A percentile compares a stretch with the other conserved stretches of the same genome.
Conservation (phyloP, 2,888 invertebrate genomes). For the Agonopterix alstromeriana region DNA sequence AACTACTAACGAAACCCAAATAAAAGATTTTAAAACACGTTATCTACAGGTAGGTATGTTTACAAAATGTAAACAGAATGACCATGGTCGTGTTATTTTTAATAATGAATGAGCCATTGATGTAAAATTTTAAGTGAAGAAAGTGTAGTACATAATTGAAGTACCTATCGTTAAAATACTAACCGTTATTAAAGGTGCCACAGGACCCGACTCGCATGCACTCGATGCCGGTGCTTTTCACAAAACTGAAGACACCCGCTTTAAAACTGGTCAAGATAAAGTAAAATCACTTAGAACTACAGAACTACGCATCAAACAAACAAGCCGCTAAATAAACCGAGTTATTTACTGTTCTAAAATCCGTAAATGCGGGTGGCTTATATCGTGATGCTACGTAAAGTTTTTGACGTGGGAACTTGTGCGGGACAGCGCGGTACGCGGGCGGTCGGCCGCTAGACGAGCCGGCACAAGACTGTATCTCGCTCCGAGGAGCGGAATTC, state of each 20-base stretch:
- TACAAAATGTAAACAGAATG: no score
- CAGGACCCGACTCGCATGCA: slow-evolving; percentile 59
- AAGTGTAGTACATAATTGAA: no score
- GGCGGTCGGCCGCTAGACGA: slow-evolving; percentile 43
- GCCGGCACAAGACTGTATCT: slow-evolving; percentile 62
- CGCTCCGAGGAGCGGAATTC: slow-evolving; percentile 21
- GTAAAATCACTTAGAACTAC: slow-evolving; percentile 22
- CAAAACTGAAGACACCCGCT: slow-evolving; percentile 53
- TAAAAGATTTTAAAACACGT: no score
- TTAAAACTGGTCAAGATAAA: slow-evolving; percentile 28
- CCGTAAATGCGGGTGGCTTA: slow-evolving; percentile 16
- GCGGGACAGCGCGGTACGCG: slow-evolving; percentile 16
- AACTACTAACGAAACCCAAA: no score
- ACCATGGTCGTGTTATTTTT: no score
- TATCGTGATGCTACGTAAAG: slow-evolving; percentile 54
- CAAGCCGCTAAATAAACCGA: slow-evolving; percentile 20
- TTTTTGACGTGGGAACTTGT: slow-evolving; percentile 49
- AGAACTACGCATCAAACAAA: slow-evolving; percentile 12
- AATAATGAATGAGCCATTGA: no score
- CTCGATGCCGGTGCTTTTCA: slow-evolving; percentile 56
- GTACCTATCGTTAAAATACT: slow-evolving; percentile 28
- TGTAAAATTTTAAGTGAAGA: no score
- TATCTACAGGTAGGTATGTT: no score
- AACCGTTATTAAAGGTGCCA: slow-evolving; percentile 66
- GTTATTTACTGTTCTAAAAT: slow-evolving; percentile 24